Conservation (phyloP, 2,797 vertebrate species). For the Coccyzus lansbergi region DNA sequence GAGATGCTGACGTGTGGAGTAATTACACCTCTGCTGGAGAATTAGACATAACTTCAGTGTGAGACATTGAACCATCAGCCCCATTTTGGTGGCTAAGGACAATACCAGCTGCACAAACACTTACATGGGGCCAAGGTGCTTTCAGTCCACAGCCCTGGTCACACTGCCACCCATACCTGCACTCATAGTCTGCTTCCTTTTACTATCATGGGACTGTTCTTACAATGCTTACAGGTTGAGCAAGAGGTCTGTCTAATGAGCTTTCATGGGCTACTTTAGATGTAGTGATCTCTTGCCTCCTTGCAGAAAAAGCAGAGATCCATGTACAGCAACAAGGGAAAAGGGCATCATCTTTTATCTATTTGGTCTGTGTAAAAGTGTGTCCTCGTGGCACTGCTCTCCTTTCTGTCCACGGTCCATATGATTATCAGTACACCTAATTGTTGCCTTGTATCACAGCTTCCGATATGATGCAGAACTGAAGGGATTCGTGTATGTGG, state of each 20-base stretch:
- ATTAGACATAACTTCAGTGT: background rate
- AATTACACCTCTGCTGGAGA: background rate
- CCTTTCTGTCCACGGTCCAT: background rate
- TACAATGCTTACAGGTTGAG: background rate
- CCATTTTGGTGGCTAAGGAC: background rate
- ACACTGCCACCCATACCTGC: background rate
- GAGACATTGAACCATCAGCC: background rate
- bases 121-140: background rate
- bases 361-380: background rate
- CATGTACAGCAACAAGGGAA: background rate
- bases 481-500: constrained; percentile 20
- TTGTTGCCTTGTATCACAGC: constrained; percentile 8
- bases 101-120: background rate
- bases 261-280: background rate
- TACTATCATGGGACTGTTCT: background rate
- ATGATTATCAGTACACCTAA: background rate
- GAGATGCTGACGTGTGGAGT: background rate
- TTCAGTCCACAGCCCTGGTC: background rate
- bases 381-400: background rate
- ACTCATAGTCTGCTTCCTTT: background rate
- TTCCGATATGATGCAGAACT: background rate
- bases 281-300: background rate
- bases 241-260: background rate
- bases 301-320: background rate
- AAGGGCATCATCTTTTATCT: background rate